Evolutionary conservation across 2,113 vertebrate genomes (phyloP).

Genomic region (Cryptotis parvus): DNA sequence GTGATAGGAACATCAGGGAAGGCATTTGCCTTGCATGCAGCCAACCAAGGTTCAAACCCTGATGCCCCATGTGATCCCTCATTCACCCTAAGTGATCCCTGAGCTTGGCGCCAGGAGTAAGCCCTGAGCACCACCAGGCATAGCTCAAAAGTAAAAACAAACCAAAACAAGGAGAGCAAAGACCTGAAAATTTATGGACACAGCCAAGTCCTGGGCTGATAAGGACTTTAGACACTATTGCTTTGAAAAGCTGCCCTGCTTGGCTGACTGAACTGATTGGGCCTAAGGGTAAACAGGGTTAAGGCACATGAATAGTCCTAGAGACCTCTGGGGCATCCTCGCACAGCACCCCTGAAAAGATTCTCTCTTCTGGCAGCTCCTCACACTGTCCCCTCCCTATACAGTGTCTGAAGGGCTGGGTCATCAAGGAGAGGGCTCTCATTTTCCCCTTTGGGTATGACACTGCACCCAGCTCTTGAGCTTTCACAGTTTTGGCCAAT

Average conservation of each 20-base stretch:
- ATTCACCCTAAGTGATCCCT: too few species aligned
- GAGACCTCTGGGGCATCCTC: neutral
- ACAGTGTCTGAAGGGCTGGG: neutral
- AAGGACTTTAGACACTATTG: neutral
- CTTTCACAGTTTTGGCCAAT: slow-evolving; percentile 14
- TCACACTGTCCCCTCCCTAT: neutral
- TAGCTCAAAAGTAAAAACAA: too few species aligned
- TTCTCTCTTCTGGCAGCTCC: neutral
- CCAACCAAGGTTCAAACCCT: too few species aligned
- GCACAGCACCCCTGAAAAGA: neutral
- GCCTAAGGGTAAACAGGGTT: neutral
- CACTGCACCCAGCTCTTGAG: neutral
- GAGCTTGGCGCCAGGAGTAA: too few species aligned
- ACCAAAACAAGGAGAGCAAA: neutral
- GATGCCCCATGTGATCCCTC: too few species aligned
- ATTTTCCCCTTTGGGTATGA: neutral
- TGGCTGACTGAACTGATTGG: neutral
- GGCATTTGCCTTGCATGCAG: too few species aligned
- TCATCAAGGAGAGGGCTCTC: neutral
- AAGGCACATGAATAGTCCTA: accelerated
- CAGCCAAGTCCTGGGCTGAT: neutral
- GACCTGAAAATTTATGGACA: neutral
- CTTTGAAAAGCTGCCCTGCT: neutral
- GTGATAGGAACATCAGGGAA: too few species aligned
- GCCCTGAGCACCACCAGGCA: too few species aligned